Base-by-base conservation (phyloP, 2,797 vertebrate species). In the Onychomys leucogaster region DNA sequence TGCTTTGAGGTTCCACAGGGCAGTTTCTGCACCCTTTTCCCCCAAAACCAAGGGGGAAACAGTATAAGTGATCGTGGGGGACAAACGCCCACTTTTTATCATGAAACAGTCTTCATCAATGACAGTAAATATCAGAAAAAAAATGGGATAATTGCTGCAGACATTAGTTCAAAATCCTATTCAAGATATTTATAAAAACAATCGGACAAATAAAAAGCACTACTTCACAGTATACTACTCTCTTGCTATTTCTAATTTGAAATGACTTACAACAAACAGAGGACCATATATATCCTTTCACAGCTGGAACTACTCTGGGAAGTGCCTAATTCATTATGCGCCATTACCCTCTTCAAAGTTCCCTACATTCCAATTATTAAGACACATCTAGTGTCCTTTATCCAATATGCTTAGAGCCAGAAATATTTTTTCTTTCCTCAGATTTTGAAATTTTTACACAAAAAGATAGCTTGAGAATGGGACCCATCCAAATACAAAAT, bases 121-220 rank as follows among this genome's bases (percentile, higher is more conserved):
- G 59, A 57, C 61, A 92, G 52, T 21, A 92, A 71, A 75, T 65
- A 21, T 59, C 12, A 65, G 73, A 43, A 84, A 63, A 90, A 89
- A 23, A 69, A 67, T 19, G 11, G 80, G 43, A 76, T 34, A 21
- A 41, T 13, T 57, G 41, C 69, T 91, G 10, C 89, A 61, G 25
- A 69, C 12, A 41, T n/a, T 78, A 52, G 52, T 75, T 82, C 85
- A 73, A 88, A 91, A 41, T 82, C 67, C 80, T 81, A 2, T 52
- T 46, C 55, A 69, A 95, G 75, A 69, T 61, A 52, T 14, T 73
- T 82, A 34, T 93, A 65, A 94, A 57, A 93, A n/a, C n/a, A n/a
- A n/a, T 61, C 59, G 91, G 21, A 95, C 49, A 92, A 57, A 82
- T 57, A 37, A 11, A 75, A 95, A 69, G 43, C 3, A 57, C 21